Percentiles rank a stretch among this genome's conserved stretches.
phyloP scores from a whole-genome alignment of 2,797 vertebrate genomes.

The Amniataba percoides region DNA sequence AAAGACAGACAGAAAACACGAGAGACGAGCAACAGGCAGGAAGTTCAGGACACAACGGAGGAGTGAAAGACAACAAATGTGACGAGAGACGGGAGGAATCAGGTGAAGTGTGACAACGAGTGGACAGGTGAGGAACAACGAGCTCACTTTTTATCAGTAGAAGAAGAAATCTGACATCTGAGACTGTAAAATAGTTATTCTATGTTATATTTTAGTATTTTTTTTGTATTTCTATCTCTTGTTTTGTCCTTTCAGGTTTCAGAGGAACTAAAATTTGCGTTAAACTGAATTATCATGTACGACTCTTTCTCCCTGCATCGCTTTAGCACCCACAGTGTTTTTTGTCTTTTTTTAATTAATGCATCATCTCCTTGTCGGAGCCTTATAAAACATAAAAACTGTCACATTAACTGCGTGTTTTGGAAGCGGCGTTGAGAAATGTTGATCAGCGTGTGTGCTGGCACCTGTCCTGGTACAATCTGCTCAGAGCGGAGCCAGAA shows the following conservation, averaged over 20 bases:
- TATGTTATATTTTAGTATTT: neutral
- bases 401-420: slow-evolving; percentile 34
- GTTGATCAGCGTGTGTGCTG: slow-evolving; percentile 54
- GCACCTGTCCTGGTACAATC: slow-evolving; percentile 38
- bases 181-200: too few species aligned
- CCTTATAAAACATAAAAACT: slow-evolving; percentile 58
- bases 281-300: neutral
- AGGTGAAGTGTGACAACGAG: too few species aligned
- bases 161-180: too few species aligned
- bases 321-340: neutral
- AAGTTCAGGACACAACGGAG: neutral
- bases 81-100: too few species aligned
- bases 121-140: neutral
- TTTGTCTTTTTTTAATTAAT: slow-evolving; percentile 16
- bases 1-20: neutral
- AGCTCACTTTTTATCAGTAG: too few species aligned
- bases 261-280: neutral
- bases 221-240: too few species aligned
- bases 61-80: neutral
- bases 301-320: neutral
- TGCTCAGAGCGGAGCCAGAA: slow-evolving; percentile 36
- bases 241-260: neutral
- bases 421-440: slow-evolving; percentile 47
- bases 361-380: slow-evolving; percentile 40
- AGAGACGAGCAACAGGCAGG: neutral